Percentiles rank a stretch among this genome's conserved stretches.
Evolutionary conservation across 1,140 invertebrate species (phyloP).

Genomic region (Archivesica marissinica): DNA sequence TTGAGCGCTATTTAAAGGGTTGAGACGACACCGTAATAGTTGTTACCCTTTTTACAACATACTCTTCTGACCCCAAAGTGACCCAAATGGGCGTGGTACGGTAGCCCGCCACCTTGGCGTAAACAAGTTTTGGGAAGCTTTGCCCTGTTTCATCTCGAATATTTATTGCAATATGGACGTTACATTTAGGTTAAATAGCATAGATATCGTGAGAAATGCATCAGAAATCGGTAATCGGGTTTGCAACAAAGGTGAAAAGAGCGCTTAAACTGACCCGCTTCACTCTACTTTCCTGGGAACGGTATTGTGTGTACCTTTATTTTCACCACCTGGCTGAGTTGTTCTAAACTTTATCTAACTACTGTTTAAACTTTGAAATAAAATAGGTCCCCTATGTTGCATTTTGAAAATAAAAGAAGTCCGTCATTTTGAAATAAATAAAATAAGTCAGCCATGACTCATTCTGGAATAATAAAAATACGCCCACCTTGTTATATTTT

Average conservation of each 20-base stretch:
- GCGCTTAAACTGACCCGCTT: background rate
- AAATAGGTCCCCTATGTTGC: no score
- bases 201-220: slow-evolving; percentile 27
- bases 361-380: no score
- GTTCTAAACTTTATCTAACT: no score
- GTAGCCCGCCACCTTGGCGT: background rate
- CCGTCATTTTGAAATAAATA: no score
- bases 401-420: no score
- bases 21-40: slow-evolving; percentile 22
- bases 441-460: no score
- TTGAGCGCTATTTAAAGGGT: slow-evolving; percentile 20
- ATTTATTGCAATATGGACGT: slow-evolving; percentile 48
- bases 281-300: slow-evolving; percentile 16
- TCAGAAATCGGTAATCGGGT: background rate
- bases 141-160: slow-evolving; percentile 21
- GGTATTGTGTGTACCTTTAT: background rate
- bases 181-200: slow-evolving; percentile 36
- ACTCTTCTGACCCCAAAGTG: slow-evolving; percentile 21
- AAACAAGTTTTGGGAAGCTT: background rate
- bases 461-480: no score
- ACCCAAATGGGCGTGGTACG: slow-evolving; percentile 26
- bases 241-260: background rate
- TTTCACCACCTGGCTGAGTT: slow-evolving; percentile 8
- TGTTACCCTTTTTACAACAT: slow-evolving; percentile 9
- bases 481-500: no score